These are phyloP conservation scores for Riptortus pedestris DNA, from an alignment of 1,140 invertebrate genomes.

Conservation along the genomic window DNA sequence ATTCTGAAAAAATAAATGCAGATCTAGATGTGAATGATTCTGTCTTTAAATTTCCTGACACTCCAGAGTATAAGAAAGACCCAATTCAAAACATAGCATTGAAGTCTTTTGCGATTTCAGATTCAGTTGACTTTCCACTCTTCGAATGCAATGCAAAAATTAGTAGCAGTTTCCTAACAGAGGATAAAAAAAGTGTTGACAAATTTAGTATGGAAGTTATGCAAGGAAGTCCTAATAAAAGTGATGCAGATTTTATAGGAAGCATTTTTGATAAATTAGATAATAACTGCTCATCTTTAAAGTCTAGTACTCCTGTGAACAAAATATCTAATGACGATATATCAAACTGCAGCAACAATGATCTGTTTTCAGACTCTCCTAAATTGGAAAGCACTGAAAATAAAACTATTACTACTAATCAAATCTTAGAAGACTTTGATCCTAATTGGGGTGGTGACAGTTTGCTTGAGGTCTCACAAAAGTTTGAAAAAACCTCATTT, in stretches of 20 bases:
- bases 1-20: too few relatives aligned
- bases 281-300: not conserved
- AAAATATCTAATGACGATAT: not conserved
- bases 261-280: not conserved
- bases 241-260: not conserved
- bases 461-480: conserved; percentile 29
- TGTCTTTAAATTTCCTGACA: too few relatives aligned
- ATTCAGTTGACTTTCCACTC: not conserved
- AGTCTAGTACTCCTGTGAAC: not conserved
- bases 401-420: not conserved
- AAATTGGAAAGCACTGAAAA: not conserved
- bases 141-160: not conserved
- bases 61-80: too few relatives aligned
- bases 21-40: too few relatives aligned
- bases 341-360: not conserved
- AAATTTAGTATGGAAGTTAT: not conserved
- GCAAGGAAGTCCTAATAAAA: not conserved
- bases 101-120: not conserved
- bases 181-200: not conserved
- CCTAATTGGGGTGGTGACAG: conserved; percentile 33
- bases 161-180: not conserved
- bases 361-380: conserved; percentile 22
- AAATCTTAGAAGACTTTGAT: conserved; percentile 29
- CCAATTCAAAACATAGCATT: not conserved
- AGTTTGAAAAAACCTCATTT: not conserved